phyloP scores from a whole-genome alignment of 2,888 invertebrate genomes.

The Hydriomena furcata region DNA sequence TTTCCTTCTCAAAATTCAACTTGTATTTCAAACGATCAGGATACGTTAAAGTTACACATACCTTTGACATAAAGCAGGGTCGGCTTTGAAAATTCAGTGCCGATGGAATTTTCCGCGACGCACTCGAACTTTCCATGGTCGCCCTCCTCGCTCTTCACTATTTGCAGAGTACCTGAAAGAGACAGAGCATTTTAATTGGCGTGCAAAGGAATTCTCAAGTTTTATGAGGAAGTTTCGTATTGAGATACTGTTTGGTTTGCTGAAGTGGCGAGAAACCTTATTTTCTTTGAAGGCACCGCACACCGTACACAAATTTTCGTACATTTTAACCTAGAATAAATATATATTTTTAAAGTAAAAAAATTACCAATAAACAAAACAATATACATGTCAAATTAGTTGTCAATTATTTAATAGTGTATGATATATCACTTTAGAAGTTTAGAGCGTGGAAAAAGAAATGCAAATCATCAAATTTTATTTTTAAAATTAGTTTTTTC shows the following conservation, averaged over 20 bases:
- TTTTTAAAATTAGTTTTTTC: no score
- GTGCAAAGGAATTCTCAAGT: conserved; percentile 3
- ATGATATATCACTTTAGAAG: no score
- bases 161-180: conserved; percentile 92
- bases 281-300: neutral
- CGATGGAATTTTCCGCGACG: conserved; percentile 96
- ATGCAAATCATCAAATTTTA: no score
- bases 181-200: conserved; percentile 28
- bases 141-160: conserved; percentile 93
- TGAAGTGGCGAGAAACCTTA: conserved; percentile 3
- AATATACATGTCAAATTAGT: no score
- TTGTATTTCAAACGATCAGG: conserved; percentile 6
- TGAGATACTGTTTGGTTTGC: conserved; percentile 2
- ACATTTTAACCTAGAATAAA: no score
- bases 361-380: no score
- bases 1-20: conserved; percentile 7
- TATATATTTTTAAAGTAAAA: no score
- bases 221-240: conserved; percentile 13
- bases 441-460: no score
- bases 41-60: conserved; percentile 63
- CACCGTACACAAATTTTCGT: neutral
- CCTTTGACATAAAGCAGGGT: conserved; percentile 97
- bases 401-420: no score
- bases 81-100: conserved; percentile 95
- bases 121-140: conserved; percentile 99